phyloP scores from a whole-genome alignment of 2,113 vertebrate genomes.

The Mustelus asterias region DNA sequence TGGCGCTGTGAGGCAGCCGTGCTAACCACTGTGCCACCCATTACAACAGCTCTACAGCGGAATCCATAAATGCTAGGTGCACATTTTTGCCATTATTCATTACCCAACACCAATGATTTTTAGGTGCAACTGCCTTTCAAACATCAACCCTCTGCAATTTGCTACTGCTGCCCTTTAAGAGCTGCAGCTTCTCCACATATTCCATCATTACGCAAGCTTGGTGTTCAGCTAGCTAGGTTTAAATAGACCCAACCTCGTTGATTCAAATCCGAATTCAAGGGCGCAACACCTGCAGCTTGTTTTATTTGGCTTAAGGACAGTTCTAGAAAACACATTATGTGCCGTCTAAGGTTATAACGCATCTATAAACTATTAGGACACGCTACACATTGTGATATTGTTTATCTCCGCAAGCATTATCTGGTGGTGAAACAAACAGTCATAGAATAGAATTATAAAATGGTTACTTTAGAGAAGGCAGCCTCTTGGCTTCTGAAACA shows the following conservation, averaged over 20 bases:
- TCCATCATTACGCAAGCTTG: neutral
- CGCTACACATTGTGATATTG: neutral
- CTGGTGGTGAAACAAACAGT: neutral
- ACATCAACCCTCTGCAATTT: neutral
- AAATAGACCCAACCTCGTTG: neutral
- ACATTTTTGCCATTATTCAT: neutral
- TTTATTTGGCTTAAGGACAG: neutral
- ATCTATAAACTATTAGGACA: neutral
- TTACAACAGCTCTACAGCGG: neutral
- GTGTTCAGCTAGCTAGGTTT: neutral
- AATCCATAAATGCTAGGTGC: neutral
- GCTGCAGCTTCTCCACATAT: neutral
- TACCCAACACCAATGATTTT: neutral
- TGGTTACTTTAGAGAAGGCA: too few relatives aligned
- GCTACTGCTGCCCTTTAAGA: neutral
- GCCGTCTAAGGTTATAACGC: neutral
- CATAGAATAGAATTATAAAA: neutral
- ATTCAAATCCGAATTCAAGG: neutral
- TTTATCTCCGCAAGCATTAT: neutral
- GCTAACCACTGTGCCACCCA: too few relatives aligned
- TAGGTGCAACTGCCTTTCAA: neutral
- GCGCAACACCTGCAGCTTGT: neutral
- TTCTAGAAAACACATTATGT: neutral
- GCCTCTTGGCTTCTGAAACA: too few relatives aligned
- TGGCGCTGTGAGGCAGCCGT: too few relatives aligned